Percentiles rank a stretch among this genome's conserved stretches.
These are phyloP conservation scores for Tautogolabrus adspersus DNA, from an alignment of 2,113 vertebrate species.

Conservation along the genomic window DNA sequence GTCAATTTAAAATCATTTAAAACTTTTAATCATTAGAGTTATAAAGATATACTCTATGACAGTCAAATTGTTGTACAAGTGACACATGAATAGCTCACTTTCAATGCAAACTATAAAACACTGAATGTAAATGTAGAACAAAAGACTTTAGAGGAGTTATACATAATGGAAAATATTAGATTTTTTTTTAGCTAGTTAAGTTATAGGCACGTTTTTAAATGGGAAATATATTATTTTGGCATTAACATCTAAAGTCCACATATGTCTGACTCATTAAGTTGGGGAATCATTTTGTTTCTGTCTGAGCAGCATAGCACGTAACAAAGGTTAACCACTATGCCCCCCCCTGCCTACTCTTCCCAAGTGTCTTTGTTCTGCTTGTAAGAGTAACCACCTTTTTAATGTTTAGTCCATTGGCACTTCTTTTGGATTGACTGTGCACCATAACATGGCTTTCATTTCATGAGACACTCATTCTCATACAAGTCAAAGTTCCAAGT, in stretches of 20 bases:
- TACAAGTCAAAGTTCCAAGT: not conserved
- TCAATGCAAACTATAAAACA: not conserved
- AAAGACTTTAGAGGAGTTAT: not conserved
- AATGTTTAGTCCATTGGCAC: not conserved
- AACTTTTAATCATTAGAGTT: too few relatives aligned
- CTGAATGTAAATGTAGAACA: not conserved
- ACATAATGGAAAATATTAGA: not conserved
- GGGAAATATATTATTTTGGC: not conserved
- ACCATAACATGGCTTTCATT: constrained; percentile 13
- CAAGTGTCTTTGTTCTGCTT: constrained; percentile 4
- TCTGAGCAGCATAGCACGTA: not conserved
- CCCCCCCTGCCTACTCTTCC: not conserved
- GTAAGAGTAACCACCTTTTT: not conserved
- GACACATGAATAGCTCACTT: not conserved
- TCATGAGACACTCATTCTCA: constrained; percentile 14
- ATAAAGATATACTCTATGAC: not conserved
- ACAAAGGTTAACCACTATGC: constrained; percentile 40
- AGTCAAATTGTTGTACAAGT: not conserved
- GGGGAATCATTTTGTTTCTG: not conserved
- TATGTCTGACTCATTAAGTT: not conserved
- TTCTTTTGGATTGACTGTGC: constrained; percentile 24
- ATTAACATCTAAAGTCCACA: not conserved
- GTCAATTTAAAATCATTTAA: not conserved
- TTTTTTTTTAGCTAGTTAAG: not conserved
- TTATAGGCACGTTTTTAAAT: not conserved